Conservation (phyloP, 2,888 invertebrate genomes). For the Tupiocoris notatus region DNA sequence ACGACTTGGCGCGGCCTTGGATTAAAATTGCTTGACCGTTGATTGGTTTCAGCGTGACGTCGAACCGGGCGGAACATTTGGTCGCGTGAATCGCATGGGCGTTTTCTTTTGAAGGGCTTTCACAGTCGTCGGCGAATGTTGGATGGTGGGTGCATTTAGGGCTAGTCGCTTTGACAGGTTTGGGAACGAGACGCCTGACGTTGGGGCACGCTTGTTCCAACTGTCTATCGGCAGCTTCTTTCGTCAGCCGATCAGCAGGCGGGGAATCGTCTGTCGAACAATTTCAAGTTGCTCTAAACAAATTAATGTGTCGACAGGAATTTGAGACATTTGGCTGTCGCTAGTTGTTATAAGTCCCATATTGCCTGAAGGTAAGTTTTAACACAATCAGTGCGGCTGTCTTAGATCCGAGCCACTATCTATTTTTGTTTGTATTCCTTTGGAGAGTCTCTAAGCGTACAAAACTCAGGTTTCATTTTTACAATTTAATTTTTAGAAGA, state of each 20-base stretch:
- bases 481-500: no score
- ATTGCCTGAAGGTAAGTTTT: no score
- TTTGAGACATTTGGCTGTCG: no score
- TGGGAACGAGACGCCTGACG: conserved; percentile 43
- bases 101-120: conserved; percentile 15
- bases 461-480: no score
- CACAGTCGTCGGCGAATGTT: not conserved
- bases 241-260: conserved; percentile 39
- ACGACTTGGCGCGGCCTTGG: conserved; percentile 16
- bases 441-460: no score
- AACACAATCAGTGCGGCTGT: no score
- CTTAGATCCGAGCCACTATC: no score
- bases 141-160: not conserved
- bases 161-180: conserved; percentile 7
- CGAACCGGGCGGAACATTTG: not conserved
- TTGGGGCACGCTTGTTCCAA: conserved; percentile 45
- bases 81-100: not conserved
- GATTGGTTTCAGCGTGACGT: not conserved
- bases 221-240: conserved; percentile 43
- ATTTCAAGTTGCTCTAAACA: not conserved
- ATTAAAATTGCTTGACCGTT: no score
- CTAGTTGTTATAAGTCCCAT: no score
- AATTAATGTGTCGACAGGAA: no score
- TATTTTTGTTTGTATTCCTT: no score
- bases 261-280: conserved; percentile 21